Percentiles rank a stretch among this genome's conserved stretches.
Conservation (phyloP, 37 sponge, comb jelly and placozoan species). For the Agelas oroides region DNA sequence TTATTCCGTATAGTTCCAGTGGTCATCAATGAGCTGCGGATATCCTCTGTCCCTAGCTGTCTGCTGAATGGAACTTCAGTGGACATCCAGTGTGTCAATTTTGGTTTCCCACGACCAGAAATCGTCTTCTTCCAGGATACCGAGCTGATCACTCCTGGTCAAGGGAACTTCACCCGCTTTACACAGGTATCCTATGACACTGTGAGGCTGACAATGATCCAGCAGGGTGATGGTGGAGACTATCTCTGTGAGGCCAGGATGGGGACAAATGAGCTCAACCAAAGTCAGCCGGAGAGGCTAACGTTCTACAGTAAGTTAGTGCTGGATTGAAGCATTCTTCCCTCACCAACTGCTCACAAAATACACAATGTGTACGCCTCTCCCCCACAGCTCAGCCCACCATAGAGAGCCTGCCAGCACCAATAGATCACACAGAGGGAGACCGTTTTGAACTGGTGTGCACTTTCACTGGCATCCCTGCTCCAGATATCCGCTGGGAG, state of each 20-base stretch:
- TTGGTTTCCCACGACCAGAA: too few relatives aligned
- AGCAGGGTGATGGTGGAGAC: background rate
- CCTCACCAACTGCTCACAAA: background rate
- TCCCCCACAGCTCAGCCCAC: constrained; percentile 25
- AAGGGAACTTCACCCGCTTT: background rate
- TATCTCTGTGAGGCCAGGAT: background rate
- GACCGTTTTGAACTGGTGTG: background rate
- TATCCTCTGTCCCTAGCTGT: background rate
- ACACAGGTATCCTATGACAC: constrained; percentile 10
- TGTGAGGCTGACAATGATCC: too few relatives aligned
- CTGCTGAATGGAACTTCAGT: constrained; percentile 5
- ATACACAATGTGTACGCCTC: too few relatives aligned
- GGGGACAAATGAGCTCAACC: too few relatives aligned
- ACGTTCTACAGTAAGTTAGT: constrained; percentile 8
- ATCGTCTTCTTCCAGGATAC: too few relatives aligned
- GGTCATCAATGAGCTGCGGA: background rate
- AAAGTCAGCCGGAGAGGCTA: background rate
- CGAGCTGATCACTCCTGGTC: background rate
- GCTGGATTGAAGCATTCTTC: too few relatives aligned
- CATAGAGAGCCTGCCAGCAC: background rate
- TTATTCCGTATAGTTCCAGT: background rate
- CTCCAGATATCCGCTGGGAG: too few relatives aligned
- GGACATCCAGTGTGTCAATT: too few relatives aligned
- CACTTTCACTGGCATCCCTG: constrained; percentile 16
- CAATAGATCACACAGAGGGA: background rate